Conservation (phyloP, 2,797 vertebrate species). For the Philypnodon macrostomus region DNA sequence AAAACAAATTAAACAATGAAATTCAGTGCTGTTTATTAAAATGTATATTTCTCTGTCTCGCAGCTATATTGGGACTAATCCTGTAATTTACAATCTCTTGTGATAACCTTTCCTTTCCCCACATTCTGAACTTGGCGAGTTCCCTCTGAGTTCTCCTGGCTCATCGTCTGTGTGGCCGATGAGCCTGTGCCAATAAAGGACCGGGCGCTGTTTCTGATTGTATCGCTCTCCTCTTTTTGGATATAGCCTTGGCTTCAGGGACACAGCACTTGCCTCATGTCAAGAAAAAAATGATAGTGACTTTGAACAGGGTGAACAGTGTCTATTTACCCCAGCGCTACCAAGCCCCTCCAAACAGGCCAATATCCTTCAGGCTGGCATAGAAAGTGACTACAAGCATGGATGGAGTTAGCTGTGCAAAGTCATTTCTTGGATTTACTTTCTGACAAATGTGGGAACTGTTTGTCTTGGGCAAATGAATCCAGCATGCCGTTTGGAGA, state of each 20-base stretch:
- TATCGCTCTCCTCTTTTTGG: constrained; percentile 39
- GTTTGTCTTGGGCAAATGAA: constrained; percentile 12
- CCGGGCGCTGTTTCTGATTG: constrained; percentile 37
- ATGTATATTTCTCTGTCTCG: too few species aligned
- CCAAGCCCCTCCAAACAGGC: constrained; percentile 4
- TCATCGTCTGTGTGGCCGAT: constrained; percentile 1
- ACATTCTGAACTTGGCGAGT: neutral
- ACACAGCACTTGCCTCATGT: constrained; percentile 32
- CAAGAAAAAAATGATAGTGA: constrained; percentile 47
- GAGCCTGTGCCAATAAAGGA: constrained; percentile 32
- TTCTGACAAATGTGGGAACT: constrained; percentile 3
- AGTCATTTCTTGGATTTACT: constrained; percentile 20
- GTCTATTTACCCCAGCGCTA: constrained; percentile 42
- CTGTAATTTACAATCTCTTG: neutral
- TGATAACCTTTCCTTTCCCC: neutral
- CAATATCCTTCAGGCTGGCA: constrained; percentile 22
- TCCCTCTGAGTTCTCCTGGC: constrained; percentile 1
- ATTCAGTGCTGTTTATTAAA: too few species aligned
- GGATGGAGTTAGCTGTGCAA: constrained; percentile 18
- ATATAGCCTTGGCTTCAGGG: constrained; percentile 50
- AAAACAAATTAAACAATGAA: too few species aligned
- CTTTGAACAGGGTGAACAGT: constrained; percentile 41
- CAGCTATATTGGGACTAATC: constrained; percentile 1
- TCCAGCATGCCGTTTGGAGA: constrained; percentile 4
- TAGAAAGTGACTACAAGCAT: constrained; percentile 17